Evolutionary conservation across 2,888 invertebrate species (phyloP), one percentile per base, ranked within the genome.

Genomic region (Meta bourneti): DNA sequence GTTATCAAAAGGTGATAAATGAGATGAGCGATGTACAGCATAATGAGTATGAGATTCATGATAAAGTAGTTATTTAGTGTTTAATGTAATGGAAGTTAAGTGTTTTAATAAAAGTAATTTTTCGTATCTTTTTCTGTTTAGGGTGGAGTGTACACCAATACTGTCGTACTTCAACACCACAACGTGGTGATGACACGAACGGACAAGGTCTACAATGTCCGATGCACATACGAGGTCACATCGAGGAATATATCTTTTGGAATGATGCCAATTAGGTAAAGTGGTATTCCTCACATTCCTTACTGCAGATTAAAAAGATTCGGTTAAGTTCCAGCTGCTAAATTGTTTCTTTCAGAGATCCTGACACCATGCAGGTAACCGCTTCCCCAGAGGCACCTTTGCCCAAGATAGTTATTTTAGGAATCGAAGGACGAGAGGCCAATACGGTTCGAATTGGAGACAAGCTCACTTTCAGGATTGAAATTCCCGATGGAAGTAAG

Each of bases 121-220:
- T 11, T 61, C 1, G 7, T 20, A 54, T 13, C 19, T 85, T 52
- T 70, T 9, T 52, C 74, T 51, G 49, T 69, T 72, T 95, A 98
- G 98, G 97, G 97, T 93, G 98, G 98, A 86, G 97, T 98, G 77
- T 98, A 98, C 95, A 98, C 98, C 83, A 98, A 98, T 95, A 98
- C 98, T 0, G 98, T 98, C 49, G 98, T 98, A 9, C 96, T 98
- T 48, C 98, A 98, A 95, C 98, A 98, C 94, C 98, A 98, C 95
- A 98, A 98, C 95, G 98, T 98, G 51, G 98, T 98, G 69, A 98
- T 98, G 98, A 98, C 98, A 89, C 98, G 98, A 95, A 98, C 98
- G 6, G 98, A 98, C 95, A 98, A 98, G 95, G 98, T 98, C 95
- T 98, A 98, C 96, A 98, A 98, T 96, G 98, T 98, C 92, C 98